Evolutionary conservation across 2,797 vertebrate species (phyloP), one percentile per base, ranked within the genome.

Genomic region (Sebastes trivittatus): DNA sequence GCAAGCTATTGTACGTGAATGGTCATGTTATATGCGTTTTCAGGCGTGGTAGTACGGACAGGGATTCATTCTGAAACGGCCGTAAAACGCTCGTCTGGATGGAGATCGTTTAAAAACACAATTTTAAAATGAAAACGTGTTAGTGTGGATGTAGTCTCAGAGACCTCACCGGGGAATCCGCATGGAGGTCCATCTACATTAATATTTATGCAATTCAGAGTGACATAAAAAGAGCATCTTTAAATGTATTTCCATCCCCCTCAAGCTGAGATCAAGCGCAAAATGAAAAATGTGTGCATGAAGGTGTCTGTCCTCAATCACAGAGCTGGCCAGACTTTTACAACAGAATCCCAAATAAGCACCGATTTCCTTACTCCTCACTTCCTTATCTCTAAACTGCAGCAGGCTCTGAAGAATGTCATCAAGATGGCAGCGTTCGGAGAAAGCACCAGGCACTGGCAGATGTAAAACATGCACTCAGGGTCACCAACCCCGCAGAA

Each of bases 311-410:
- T 88, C 84, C 87, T 90, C 89, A 84, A 91, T 87, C 81, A 77
- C 77, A 81, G 82, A 74, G 72, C 60, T 72, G 80, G 78, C 80
- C 83, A 78, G 76, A 86, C 78, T 87, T 58, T 76, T 83, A 86
- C 68, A 83, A 75, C 72, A 25, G 63, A 68, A 78, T 90, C 87
- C 84, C 71, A 82, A 91, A 90, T 86, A 91, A 82, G 83, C 80
- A 72, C 64, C 77, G 54, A 86, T 91, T 87, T 90, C 89, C 85
- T 84, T 83, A 88, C 85, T 91, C 70, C 79, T 77, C 77, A 71
- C 77, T 83, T 84, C 80, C 91, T 94, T 95, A 94, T 94, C 93
- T 88, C 83, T 52, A 27, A 68, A 63, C 67, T 90, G 91, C 93
- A 93, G 93, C 85, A 72, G 80, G 77, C 88, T 87, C 77, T 68